Evolutionary conservation across 2,113 vertebrate genomes (phyloP).

Genomic region (Falcunculus frontatus): DNA sequence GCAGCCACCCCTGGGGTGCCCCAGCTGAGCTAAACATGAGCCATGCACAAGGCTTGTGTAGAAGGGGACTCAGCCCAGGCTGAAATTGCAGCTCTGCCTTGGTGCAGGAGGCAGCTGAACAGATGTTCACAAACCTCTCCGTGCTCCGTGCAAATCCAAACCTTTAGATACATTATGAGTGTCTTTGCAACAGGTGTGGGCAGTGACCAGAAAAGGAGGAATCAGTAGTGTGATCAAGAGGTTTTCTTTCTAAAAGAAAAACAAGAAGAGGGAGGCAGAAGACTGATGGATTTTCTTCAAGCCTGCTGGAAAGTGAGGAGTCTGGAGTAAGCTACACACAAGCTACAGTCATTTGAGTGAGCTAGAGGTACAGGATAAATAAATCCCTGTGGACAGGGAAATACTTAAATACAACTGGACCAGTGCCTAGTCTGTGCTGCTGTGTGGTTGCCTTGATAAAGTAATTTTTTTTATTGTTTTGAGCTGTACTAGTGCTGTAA

Average conservation of each 20-base stretch:
- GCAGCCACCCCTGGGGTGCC: accelerated
- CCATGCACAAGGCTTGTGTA: accelerated
- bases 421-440: background rate
- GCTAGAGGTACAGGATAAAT: background rate
- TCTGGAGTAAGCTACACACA: background rate
- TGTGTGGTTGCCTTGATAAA: background rate
- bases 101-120: background rate
- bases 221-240: background rate
- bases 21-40: background rate
- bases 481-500: background rate
- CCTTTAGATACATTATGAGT: background rate
- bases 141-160: background rate
- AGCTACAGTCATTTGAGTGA: background rate
- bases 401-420: background rate
- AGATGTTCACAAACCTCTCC: background rate
- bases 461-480: background rate
- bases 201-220: background rate
- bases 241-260: background rate
- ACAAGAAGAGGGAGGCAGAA: background rate
- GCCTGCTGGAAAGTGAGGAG: background rate
- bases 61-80: background rate
- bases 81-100: background rate
- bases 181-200: background rate
- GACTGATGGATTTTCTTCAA: background rate
- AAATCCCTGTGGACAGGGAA: background rate